Percentiles rank a stretch among this genome's conserved stretches.
Conservation (phyloP, 1,140 invertebrate genomes). For the Nixonia krombeini region DNA sequence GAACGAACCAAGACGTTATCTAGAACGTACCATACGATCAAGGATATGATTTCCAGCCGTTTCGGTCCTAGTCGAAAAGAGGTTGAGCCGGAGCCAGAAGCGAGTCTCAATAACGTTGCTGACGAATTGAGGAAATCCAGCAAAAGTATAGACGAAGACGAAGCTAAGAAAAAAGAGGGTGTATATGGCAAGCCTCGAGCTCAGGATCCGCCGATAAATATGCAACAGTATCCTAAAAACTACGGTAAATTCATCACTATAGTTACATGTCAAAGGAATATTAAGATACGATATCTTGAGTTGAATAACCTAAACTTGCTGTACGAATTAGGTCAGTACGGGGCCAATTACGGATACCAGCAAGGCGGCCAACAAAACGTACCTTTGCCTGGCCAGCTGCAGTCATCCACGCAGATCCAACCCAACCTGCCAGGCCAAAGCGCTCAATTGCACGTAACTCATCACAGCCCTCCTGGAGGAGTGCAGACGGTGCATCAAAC, state of each 20-base stretch:
- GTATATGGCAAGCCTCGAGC: conserved; percentile 75
- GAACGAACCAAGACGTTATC: conserved; percentile 78
- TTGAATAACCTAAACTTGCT: no score
- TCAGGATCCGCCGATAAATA: conserved; percentile 60
- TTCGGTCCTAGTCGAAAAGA: conserved; percentile 78
- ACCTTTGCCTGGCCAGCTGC: conserved; percentile 62
- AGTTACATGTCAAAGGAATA: no score
- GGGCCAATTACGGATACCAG: conserved; percentile 60
- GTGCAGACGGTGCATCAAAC: conserved; percentile 69
- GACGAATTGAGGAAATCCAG: conserved; percentile 75
- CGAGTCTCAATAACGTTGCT: conserved; percentile 75
- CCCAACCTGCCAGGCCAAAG: conserved; percentile 65
- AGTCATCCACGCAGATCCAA: conserved; percentile 56
- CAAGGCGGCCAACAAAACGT: conserved; percentile 58
- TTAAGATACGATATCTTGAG: no score
- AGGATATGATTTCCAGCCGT: conserved; percentile 87
- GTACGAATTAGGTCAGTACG: conserved; percentile 54
- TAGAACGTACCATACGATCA: conserved; percentile 86
- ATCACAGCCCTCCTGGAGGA: conserved; percentile 62
- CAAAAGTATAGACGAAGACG: conserved; percentile 64
- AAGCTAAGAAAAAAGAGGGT: conserved; percentile 65
- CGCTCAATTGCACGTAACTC: conserved; percentile 67
- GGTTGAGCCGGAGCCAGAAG: conserved; percentile 71
- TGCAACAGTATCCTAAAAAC: conserved; percentile 68
- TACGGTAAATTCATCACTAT: conserved; percentile 59